Conservation (phyloP, 2,113 vertebrate genomes). For the Hystrix cristata region DNA sequence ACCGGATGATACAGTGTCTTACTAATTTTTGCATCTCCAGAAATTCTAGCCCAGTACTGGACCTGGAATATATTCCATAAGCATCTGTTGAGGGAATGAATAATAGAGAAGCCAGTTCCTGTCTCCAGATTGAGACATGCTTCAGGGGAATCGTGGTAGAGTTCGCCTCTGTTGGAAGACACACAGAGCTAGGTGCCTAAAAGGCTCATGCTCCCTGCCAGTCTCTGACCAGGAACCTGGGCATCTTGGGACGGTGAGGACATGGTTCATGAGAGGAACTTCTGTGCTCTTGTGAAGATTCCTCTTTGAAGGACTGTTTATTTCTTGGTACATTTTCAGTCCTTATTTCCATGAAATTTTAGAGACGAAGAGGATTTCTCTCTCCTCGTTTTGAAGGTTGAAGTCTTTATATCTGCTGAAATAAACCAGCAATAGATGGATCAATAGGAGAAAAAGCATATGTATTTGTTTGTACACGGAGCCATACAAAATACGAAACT, state of each 20-base stretch:
- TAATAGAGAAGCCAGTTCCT: neutral
- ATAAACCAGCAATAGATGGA: neutral
- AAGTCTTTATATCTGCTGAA: neutral
- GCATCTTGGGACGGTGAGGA: neutral
- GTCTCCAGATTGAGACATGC: neutral
- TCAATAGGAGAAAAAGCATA: neutral
- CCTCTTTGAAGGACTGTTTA: neutral
- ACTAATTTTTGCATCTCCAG: neutral
- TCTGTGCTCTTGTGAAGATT: neutral
- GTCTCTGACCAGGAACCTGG: neutral
- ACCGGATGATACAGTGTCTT: neutral
- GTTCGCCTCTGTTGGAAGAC: neutral
- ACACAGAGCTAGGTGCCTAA: neutral
- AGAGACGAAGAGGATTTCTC: slow-evolving; percentile 30
- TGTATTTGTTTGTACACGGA: neutral
- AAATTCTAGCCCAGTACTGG: neutral
- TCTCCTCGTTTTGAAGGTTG: neutral
- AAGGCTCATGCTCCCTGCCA: neutral
- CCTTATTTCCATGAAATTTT: slow-evolving; percentile 61
- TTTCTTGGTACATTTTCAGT: neutral
- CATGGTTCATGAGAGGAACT: neutral
- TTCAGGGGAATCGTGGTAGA: accelerated
- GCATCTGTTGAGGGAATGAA: neutral
- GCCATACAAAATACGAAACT: neutral
- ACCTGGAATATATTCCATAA: neutral